Percentiles rank a stretch among this genome's conserved stretches.
Evolutionary conservation across 1,140 invertebrate species (phyloP).

Genomic region (Psilanteris sp.): DNA sequence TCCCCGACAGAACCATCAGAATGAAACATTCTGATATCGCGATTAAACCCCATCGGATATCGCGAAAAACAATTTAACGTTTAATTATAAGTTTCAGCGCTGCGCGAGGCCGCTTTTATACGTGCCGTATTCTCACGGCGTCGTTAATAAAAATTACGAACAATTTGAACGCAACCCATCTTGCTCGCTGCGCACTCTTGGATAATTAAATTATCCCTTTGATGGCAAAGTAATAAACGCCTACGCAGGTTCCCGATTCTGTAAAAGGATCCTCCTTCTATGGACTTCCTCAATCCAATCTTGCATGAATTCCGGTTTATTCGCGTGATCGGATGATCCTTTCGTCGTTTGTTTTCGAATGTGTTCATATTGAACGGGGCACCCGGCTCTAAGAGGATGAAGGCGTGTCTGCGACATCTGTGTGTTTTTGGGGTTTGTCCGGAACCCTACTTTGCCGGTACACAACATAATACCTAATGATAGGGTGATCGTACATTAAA

Average conservation of each 20-base stretch:
- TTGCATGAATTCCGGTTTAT: conserved; percentile 57
- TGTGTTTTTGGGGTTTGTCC: conserved; percentile 66
- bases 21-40: too few relatives aligned
- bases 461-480: conserved; percentile 75
- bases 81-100: too few relatives aligned
- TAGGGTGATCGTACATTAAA: conserved; percentile 69
- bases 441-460: conserved; percentile 55
- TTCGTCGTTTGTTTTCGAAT: conserved; percentile 60
- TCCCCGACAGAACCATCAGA: too few relatives aligned
- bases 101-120: too few relatives aligned
- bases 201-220: conserved; percentile 51
- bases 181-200: conserved; percentile 1
- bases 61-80: too few relatives aligned
- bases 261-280: conserved; percentile 58
- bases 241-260: conserved; percentile 32
- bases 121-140: too few relatives aligned
- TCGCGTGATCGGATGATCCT: conserved; percentile 65
- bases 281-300: conserved; percentile 61
- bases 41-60: too few relatives aligned
- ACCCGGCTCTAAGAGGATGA: conserved; percentile 69
- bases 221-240: conserved; percentile 62
- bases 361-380: conserved; percentile 52
- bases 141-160: too few relatives aligned
- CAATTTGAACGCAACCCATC: conserved; percentile 8
- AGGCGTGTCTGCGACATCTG: conserved; percentile 74